Evolutionary conservation across 2,888 invertebrate genomes (phyloP).

Genomic region (Ligdia adustata): DNA sequence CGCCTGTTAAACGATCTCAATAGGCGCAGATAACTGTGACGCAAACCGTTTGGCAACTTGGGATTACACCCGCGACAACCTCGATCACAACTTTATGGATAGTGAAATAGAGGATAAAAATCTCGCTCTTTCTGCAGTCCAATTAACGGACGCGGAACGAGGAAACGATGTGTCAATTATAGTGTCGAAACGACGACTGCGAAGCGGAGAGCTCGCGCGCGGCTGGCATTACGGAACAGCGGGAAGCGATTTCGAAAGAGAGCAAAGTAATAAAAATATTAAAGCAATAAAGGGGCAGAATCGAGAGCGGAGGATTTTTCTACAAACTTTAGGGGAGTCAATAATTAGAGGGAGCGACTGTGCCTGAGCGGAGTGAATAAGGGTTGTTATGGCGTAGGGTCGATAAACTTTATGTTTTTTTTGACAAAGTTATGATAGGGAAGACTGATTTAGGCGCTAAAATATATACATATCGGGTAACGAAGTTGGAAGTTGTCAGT

Average conservation of each 20-base stretch:
- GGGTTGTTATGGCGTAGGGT: constrained; percentile 79
- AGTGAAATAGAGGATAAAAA: constrained; percentile 55
- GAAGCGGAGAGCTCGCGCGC: constrained; percentile 34
- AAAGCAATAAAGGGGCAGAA: constrained; percentile 66
- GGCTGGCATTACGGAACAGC: constrained; percentile 32
- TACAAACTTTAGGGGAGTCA: constrained; percentile 79
- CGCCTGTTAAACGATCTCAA: constrained; percentile 65
- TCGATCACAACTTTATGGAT: constrained; percentile 56
- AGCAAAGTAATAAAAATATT: constrained; percentile 68
- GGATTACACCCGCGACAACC: constrained; percentile 52
- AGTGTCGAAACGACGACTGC: constrained; percentile 43
- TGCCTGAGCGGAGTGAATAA: constrained; percentile 73
- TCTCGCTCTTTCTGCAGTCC: constrained; percentile 43
- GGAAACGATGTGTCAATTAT: constrained; percentile 48
- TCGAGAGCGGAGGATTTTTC: constrained; percentile 65
- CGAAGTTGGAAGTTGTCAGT: constrained; percentile 26
- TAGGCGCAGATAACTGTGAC: constrained; percentile 63
- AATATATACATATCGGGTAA: constrained; percentile 18
- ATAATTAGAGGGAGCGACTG: constrained; percentile 81
- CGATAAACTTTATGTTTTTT: constrained; percentile 66
- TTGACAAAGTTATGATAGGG: constrained; percentile 15
- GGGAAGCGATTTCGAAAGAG: constrained; percentile 46
- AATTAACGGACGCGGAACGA: constrained; percentile 52
- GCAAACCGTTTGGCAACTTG: constrained; percentile 65
- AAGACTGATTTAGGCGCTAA: neutral